Evolutionary conservation across 2,113 vertebrate genomes (phyloP).

Genomic region (Gymnogyps californianus): DNA sequence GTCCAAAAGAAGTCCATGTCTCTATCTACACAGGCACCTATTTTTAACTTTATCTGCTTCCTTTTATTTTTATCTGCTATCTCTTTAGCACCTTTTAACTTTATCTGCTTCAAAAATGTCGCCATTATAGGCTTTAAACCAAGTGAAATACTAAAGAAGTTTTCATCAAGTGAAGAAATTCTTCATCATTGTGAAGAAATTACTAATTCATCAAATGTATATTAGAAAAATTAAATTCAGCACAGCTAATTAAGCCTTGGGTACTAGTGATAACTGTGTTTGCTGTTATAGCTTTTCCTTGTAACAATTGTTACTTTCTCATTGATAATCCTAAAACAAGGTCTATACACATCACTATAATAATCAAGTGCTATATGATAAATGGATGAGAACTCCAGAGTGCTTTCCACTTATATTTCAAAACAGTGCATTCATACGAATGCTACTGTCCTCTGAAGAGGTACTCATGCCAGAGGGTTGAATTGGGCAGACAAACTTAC

Average conservation of each 20-base stretch:
- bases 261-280: not conserved
- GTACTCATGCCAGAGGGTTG: not conserved
- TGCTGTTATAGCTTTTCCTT: not conserved
- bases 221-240: not conserved
- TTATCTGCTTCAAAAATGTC: not conserved
- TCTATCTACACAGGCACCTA: not conserved
- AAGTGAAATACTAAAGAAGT: not conserved
- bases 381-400: not conserved
- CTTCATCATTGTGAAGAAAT: not conserved
- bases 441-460: not conserved
- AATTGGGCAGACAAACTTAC: not conserved
- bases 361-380: not conserved
- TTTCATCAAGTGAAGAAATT: not conserved
- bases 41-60: not conserved
- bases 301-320: not conserved
- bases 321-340: not conserved
- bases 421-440: not conserved
- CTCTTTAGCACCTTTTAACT: not conserved
- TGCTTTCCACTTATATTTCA: not conserved
- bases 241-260: not conserved
- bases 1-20: not conserved
- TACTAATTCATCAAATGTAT: not conserved
- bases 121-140: not conserved
- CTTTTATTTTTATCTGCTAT: not conserved
- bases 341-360: not conserved